Conservation (phyloP, 2,888 invertebrate species). For the Drosophila histrio region DNA sequence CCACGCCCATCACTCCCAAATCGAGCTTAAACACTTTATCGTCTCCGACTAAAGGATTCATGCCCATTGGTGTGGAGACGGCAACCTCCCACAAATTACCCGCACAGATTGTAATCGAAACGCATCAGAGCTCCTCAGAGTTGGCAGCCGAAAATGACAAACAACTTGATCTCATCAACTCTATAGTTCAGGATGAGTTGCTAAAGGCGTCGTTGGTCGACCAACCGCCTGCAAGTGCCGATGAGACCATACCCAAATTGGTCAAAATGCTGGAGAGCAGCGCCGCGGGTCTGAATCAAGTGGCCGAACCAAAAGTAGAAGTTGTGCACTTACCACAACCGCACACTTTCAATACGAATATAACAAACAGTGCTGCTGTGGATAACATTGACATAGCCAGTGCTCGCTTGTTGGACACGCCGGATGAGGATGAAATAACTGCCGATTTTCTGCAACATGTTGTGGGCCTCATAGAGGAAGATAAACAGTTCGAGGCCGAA, state of each 20-base stretch:
- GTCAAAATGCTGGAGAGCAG: slow-evolving; percentile 85
- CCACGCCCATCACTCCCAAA: slow-evolving; percentile 52
- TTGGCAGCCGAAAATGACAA: slow-evolving; percentile 83
- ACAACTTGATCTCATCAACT: slow-evolving; percentile 83
- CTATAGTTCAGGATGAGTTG: slow-evolving; percentile 83
- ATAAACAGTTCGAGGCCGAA: slow-evolving; percentile 89
- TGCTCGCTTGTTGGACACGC: slow-evolving; percentile 84
- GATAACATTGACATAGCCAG: slow-evolving; percentile 79
- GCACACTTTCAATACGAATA: neutral
- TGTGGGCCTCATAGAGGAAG: slow-evolving; percentile 88
- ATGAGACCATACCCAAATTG: slow-evolving; percentile 84
- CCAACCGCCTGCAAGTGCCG: slow-evolving; percentile 62
- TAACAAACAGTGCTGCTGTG: slow-evolving; percentile 11
- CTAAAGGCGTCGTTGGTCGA: slow-evolving; percentile 63
- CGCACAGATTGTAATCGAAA: slow-evolving; percentile 83
- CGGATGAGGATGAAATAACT: slow-evolving; percentile 87
- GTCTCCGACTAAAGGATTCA: slow-evolving; percentile 75
- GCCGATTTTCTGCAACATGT: slow-evolving; percentile 90
- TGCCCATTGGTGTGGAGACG: slow-evolving; percentile 81
- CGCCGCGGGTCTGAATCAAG: slow-evolving; percentile 70
- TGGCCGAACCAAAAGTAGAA: slow-evolving; percentile 16
- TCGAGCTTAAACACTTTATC: slow-evolving; percentile 19
- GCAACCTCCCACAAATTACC: slow-evolving; percentile 82
- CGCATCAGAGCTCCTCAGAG: slow-evolving; percentile 82
- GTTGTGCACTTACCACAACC: slow-evolving; percentile 3